Evolutionary conservation across 2,797 vertebrate genomes (phyloP).

Genomic region (Dendrocincla tyrannina): DNA sequence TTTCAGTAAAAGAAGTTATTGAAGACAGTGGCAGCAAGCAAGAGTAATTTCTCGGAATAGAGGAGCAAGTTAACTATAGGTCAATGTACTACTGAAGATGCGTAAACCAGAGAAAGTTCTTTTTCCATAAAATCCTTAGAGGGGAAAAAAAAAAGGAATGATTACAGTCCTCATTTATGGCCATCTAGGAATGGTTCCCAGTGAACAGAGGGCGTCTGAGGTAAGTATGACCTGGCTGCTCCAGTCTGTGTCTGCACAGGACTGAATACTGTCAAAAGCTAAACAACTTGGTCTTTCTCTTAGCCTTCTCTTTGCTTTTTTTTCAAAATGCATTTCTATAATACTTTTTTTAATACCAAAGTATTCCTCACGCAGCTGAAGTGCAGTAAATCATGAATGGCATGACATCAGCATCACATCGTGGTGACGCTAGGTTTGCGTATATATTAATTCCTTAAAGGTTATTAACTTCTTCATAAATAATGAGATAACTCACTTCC

Average conservation of each 20-base stretch:
- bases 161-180: conserved; percentile 54
- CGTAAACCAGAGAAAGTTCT: conserved; percentile 38
- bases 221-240: conserved; percentile 60
- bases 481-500: conserved; percentile 29
- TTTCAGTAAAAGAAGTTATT: background rate
- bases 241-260: conserved; percentile 47
- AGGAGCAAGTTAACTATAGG: conserved; percentile 33
- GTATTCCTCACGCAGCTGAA: background rate
- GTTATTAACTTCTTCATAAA: conserved; percentile 19
- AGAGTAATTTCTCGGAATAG: background rate
- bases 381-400: background rate
- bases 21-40: background rate
- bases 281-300: conserved; percentile 39
- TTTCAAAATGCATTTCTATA: background rate
- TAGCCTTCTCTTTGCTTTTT: background rate
- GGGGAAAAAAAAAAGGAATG: background rate
- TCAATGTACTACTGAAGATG: conserved; percentile 23
- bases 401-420: background rate
- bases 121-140: conserved; percentile 38
- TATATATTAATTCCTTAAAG: conserved; percentile 1
- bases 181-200: conserved; percentile 61
- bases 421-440: background rate
- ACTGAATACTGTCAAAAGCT: conserved; percentile 47
- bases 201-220: conserved; percentile 59
- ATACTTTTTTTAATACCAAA: background rate